Base-by-base conservation (phyloP, 2,888 invertebrate species). In the Aleiodes alternator region DNA sequence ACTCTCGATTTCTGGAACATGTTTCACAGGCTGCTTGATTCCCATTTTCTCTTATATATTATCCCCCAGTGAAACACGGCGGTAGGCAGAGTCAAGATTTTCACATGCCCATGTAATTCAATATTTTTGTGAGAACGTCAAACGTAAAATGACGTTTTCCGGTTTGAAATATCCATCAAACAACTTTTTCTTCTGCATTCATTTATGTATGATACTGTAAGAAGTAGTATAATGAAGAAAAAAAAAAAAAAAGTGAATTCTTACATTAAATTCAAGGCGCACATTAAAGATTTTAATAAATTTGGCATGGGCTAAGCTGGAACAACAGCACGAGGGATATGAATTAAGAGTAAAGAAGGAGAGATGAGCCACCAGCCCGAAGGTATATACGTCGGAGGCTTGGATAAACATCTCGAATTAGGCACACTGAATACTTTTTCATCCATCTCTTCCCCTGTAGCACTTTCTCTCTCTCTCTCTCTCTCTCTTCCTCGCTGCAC, bases 331-430 rank as follows among this genome's bases (percentile, higher is more conserved):
- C 77, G 61, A 73, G 80, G 80, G 79, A 85, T 86, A 88, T 89
- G 88, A 89, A 89, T 89, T 88, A 89, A 87, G 85, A 85, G 87
- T 83, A 82, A 84, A 84, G 83, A 80, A 82, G 64, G 69, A 78
- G 75, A 76, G 79, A 51, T 72, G 72, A 72, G 34, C 51, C 51
- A 72, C 57, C 43, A 72, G 68, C 68, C 75, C 59, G 53, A 68
- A 74, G 76, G 78, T 76, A 76, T 75, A 74, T 70, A 72, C 74
- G 69, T 71, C 75, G 85, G 83, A 68, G 86, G 83, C 88, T 88
- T 88, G 87, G 88, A 83, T 88, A 88, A 89, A 88, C 88, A 89
- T 86, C 88, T 88, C 84, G 86, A 88, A 88, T 88, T 87, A 88
- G 88, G 87, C 85, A 80, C 79, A 81, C 84, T 77, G 80, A 72